A percentile compares a stretch with the other conserved stretches of the same genome.
These are phyloP conservation scores for Eristalinus aeneus DNA, from an alignment of 2,888 invertebrate genomes.

Conservation along the genomic window DNA sequence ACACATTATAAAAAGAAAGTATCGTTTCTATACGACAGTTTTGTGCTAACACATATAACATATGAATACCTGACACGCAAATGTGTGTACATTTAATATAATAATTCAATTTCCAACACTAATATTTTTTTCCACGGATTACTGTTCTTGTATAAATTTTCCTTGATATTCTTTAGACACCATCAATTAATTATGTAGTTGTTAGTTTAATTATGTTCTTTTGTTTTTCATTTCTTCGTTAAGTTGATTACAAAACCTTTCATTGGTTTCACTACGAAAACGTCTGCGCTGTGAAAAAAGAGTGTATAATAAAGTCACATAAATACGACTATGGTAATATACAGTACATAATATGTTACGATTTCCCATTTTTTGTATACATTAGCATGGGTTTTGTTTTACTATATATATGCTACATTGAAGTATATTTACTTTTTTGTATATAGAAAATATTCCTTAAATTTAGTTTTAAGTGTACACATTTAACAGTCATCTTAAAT, in stretches of 20 bases:
- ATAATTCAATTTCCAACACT: slow-evolving; percentile 21
- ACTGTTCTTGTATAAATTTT: slow-evolving; percentile 43
- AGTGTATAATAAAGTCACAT: slow-evolving; percentile 55
- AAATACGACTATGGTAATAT: slow-evolving; percentile 55
- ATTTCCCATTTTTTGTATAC: slow-evolving; percentile 43
- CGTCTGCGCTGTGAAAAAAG: slow-evolving; percentile 53
- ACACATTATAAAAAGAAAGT: slow-evolving; percentile 40
- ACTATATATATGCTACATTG: slow-evolving; percentile 6
- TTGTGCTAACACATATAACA: slow-evolving; percentile 65
- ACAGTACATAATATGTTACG: slow-evolving; percentile 5
- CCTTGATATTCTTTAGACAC: slow-evolving; percentile 48
- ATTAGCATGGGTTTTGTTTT: slow-evolving; percentile 37
- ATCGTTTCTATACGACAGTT: slow-evolving; percentile 46
- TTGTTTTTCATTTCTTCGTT: slow-evolving; percentile 15
- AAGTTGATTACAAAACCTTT: slow-evolving; percentile 43
- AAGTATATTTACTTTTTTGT: slow-evolving; percentile 51
- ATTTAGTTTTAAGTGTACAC: slow-evolving; percentile 60
- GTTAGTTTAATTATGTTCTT: slow-evolving; percentile 15
- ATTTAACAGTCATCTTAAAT: slow-evolving; percentile 62
- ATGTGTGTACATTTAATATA: slow-evolving; percentile 46
- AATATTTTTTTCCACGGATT: slow-evolving; percentile 10
- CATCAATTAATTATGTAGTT: slow-evolving; percentile 36
- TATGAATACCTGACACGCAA: slow-evolving; percentile 59
- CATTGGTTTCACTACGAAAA: slow-evolving; percentile 38
- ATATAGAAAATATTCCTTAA: slow-evolving; percentile 66